Conservation (phyloP, 2,797 vertebrate species). For the Falco rusticolus region DNA sequence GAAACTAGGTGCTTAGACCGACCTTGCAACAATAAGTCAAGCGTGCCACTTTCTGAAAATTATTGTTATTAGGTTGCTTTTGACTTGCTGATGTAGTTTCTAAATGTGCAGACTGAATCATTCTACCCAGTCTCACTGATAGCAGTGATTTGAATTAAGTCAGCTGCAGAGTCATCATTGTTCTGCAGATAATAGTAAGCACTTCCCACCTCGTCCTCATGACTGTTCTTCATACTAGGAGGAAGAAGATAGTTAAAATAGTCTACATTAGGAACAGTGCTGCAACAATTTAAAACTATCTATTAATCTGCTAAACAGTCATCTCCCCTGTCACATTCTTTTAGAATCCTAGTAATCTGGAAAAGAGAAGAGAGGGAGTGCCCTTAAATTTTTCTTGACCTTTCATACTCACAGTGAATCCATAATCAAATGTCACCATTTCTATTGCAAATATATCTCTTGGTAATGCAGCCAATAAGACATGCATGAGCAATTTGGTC, state of each 20-base stretch:
- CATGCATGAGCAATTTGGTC: not conserved
- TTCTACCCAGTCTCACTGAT: not conserved
- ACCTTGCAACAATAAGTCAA: not conserved
- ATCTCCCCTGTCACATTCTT: not conserved
- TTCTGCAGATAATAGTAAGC: not conserved
- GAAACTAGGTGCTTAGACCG: not conserved
- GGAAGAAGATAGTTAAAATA: not conserved
- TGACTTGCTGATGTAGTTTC: not conserved
- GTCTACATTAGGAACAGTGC: not conserved
- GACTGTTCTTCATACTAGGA: not conserved
- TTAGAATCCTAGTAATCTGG: not conserved
- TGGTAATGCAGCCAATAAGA: not conserved
- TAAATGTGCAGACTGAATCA: not conserved
- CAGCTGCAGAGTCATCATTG: not conserved
- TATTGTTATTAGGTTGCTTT: not conserved
- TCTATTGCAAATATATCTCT: not conserved
- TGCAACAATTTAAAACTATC: not conserved
- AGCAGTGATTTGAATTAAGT: not conserved
- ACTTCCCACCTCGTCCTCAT: not conserved
- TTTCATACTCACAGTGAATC: not conserved
- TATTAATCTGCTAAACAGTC: not conserved
- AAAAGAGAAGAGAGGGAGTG: not conserved
- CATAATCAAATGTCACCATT: not conserved
- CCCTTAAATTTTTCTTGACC: not conserved
- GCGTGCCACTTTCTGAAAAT: not conserved